Percentiles rank a stretch among this genome's conserved stretches.
These are phyloP conservation scores for Carlito syrichta DNA, from an alignment of 2,113 vertebrate species.

Conservation along the genomic window DNA sequence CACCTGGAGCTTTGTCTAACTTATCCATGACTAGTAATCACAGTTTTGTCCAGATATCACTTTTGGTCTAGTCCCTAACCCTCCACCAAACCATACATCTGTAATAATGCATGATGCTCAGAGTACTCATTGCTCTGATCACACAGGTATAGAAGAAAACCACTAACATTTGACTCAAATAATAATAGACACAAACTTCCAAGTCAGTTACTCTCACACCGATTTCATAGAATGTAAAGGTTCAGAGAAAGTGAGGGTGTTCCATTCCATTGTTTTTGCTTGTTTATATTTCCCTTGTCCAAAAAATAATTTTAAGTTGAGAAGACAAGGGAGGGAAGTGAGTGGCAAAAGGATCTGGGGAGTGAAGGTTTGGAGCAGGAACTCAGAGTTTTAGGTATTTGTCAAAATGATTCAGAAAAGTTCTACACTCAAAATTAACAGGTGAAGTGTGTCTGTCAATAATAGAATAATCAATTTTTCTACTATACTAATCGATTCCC, in stretches of 20 bases:
- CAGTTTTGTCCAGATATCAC: not conserved
- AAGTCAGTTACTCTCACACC: not conserved
- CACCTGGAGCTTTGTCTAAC: not conserved
- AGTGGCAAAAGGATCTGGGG: not conserved
- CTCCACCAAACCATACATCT: not conserved
- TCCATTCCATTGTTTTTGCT: not conserved
- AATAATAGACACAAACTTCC: not conserved
- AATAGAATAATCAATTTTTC: not conserved
- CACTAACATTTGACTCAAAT: not conserved
- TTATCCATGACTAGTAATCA: not conserved
- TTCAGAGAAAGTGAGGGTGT: not conserved
- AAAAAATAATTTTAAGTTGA: not conserved
- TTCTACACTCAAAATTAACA: not conserved
- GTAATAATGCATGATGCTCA: not conserved
- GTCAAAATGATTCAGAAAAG: not conserved
- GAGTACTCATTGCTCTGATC: not conserved
- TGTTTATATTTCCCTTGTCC: not conserved
- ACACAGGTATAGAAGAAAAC: not conserved
- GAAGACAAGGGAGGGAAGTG: not conserved
- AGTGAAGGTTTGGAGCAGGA: not conserved
- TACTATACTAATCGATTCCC: not conserved
- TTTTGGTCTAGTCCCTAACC: not conserved
- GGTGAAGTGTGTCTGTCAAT: not conserved
- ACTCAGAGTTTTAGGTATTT: not conserved
- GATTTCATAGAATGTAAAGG: not conserved